A percentile compares a stretch with the other conserved stretches of the same genome.
These are phyloP conservation scores for Drosophila equinoxialis DNA, from an alignment of 1,140 invertebrate genomes.

Conservation along the genomic window DNA sequence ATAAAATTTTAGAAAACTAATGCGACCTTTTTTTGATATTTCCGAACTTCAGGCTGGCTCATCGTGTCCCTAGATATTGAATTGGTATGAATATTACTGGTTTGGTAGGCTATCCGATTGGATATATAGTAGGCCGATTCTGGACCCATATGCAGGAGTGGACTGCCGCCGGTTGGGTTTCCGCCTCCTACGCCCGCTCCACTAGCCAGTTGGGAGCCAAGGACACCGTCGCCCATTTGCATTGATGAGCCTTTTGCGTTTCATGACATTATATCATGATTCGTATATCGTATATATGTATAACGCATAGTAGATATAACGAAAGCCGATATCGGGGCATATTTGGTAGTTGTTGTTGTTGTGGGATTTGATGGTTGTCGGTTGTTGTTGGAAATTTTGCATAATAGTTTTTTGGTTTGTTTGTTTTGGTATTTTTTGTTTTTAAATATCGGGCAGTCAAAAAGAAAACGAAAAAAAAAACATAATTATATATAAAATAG, in stretches of 20 bases:
- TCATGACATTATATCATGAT: slow-evolving; percentile 2
- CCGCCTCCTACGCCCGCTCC: slow-evolving; percentile 57
- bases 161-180: slow-evolving; percentile 64
- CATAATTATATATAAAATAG: slow-evolving; percentile 53
- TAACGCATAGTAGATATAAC: neutral
- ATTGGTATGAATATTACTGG: slow-evolving; percentile 64
- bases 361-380: slow-evolving; percentile 43
- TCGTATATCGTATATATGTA: slow-evolving; percentile 1
- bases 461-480: slow-evolving; percentile 76
- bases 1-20: no score
- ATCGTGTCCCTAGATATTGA: neutral
- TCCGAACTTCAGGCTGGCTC: neutral
- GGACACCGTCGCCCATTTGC: slow-evolving; percentile 74
- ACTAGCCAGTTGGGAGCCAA: slow-evolving; percentile 56
- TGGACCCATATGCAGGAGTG: slow-evolving; percentile 69
- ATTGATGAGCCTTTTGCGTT: slow-evolving; percentile 56
- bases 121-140: slow-evolving; percentile 72
- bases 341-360: slow-evolving; percentile 27
- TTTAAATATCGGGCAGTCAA: slow-evolving; percentile 56
- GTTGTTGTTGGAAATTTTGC: slow-evolving; percentile 49
- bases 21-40: neutral
- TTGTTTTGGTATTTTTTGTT: slow-evolving; percentile 41
- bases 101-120: slow-evolving; percentile 80
- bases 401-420: slow-evolving; percentile 25
- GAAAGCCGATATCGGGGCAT: slow-evolving; percentile 10